Percentiles rank a stretch among this genome's conserved stretches.
Conservation (phyloP, 2,797 vertebrate genomes). For the Cuniculus paca region DNA sequence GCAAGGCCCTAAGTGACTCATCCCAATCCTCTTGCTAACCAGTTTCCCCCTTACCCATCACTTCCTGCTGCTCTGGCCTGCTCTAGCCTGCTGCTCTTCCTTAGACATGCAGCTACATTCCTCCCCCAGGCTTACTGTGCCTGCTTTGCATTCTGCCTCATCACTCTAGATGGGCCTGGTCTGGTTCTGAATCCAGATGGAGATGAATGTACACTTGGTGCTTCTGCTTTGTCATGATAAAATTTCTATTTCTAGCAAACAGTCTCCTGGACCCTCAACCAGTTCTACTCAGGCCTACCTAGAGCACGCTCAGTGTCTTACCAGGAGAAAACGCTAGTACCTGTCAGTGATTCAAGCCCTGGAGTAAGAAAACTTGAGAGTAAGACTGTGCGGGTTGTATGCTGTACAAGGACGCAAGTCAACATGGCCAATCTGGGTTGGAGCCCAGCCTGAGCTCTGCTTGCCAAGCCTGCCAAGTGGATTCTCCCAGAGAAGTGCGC, state of each 20-base stretch:
- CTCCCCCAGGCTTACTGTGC: background rate
- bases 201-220: background rate
- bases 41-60: too few species aligned
- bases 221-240: background rate
- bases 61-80: background rate
- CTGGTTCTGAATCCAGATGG: background rate
- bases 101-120: rapidly evolving
- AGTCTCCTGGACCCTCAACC: background rate
- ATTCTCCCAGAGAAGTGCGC: background rate
- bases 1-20: background rate
- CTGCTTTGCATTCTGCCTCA: background rate
- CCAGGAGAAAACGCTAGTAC: background rate
- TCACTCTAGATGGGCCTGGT: background rate
- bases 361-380: background rate
- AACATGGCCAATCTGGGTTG: background rate
- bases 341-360: background rate
- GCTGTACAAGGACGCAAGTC: background rate
- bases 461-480: background rate
- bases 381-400: background rate
- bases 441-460: background rate
- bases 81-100: background rate
- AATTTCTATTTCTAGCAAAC: background rate
- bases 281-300: background rate
- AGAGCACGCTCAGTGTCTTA: background rate
- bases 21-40: too few species aligned